Conservation (phyloP, 2,113 vertebrate genomes). For the Triplophysa rosa region DNA sequence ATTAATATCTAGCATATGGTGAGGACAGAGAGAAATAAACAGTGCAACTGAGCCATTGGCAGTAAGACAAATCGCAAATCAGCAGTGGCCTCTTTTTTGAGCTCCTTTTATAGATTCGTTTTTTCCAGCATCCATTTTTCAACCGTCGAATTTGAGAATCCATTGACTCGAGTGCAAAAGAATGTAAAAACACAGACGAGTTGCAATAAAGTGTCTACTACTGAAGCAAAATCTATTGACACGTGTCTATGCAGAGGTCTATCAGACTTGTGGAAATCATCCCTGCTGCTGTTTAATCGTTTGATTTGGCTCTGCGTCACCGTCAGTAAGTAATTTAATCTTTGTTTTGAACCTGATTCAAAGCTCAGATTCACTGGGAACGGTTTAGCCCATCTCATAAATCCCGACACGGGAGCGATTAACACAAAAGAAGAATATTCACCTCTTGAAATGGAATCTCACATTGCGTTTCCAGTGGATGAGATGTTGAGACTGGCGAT, state of each 20-base stretch:
- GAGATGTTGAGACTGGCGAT: background rate
- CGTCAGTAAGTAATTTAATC: background rate
- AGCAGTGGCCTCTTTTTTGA: slow-evolving; percentile 23
- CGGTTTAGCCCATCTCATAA: background rate
- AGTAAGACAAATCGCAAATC: slow-evolving; percentile 4
- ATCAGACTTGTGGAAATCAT: slow-evolving; percentile 19
- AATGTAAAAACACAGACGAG: background rate
- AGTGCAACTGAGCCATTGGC: background rate
- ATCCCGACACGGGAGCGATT: background rate
- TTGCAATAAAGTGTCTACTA: background rate
- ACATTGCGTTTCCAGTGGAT: background rate
- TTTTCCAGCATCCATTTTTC: background rate
- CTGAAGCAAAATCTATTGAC: background rate
- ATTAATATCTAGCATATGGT: slow-evolving; percentile 24
- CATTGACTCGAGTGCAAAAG: background rate
- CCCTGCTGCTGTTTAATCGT: slow-evolving; percentile 25
- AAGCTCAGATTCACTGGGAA: background rate
- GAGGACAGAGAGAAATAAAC: background rate
- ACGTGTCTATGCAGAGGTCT: slow-evolving; percentile 14
- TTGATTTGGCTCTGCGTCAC: slow-evolving; percentile 18
- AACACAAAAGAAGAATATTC: background rate
- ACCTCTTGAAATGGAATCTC: background rate
- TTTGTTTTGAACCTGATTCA: background rate
- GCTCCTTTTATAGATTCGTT: background rate
- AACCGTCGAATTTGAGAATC: background rate